A percentile compares a stretch with the other conserved stretches of the same genome.
Conservation (phyloP, 1,140 invertebrate genomes). For the Adelges cooleyi region DNA sequence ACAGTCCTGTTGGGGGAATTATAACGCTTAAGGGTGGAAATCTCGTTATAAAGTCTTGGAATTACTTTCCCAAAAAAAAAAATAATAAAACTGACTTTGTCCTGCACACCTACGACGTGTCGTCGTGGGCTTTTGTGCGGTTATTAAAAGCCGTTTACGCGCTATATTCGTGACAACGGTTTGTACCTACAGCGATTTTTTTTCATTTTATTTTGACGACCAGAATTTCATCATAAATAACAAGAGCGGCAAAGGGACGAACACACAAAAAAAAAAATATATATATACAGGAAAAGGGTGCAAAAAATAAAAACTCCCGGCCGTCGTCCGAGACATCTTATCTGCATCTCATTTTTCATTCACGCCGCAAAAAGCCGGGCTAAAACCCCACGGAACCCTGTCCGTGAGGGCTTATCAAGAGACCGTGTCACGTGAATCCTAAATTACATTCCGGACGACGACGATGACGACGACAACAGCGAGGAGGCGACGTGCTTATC, state of each 20-base stretch:
- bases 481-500: conserved; percentile 6
- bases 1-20: too few species aligned
- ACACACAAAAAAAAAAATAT: too few species aligned
- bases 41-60: too few species aligned
- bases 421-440: conserved; percentile 13
- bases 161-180: too few species aligned
- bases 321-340: conserved; percentile 23
- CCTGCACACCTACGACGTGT: too few species aligned
- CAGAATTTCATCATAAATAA: conserved; percentile 2
- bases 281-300: neutral
- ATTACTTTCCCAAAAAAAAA: too few species aligned
- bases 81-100: too few species aligned
- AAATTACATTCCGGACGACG: neutral
- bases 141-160: too few species aligned
- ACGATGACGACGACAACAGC: neutral
- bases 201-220: neutral
- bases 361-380: neutral
- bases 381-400: neutral
- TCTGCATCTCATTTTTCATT: conserved; percentile 29
- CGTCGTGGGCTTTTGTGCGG: too few species aligned
- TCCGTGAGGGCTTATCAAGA: conserved; percentile 5
- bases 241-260: too few species aligned
- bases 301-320: neutral
- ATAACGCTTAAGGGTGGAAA: too few species aligned
- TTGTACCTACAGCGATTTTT: too few species aligned